A percentile compares a stretch with the other conserved stretches of the same genome.
phyloP scores from a whole-genome alignment of 2,888 invertebrate species.

The Drosophila monieri region DNA sequence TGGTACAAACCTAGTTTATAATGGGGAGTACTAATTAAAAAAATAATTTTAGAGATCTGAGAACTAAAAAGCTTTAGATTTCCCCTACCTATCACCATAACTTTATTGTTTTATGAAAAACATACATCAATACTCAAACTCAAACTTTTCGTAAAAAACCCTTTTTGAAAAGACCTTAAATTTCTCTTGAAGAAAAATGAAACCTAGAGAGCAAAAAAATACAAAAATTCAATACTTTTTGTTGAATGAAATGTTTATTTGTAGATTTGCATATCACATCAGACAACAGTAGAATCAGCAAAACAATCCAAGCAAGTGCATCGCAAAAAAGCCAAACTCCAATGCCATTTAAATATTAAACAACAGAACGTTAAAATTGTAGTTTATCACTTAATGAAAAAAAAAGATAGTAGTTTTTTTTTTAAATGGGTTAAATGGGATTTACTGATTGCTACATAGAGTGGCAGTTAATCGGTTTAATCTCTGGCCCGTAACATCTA shows the following conservation, averaged over 20 bases:
- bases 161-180: too few species aligned
- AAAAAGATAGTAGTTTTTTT: not conserved
- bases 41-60: too few species aligned
- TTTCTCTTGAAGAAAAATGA: not conserved
- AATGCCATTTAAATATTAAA: not conserved
- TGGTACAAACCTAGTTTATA: not conserved
- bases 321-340: not conserved
- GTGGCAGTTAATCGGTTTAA: conserved; percentile 20
- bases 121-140: too few species aligned
- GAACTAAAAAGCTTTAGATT: too few species aligned
- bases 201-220: too few species aligned
- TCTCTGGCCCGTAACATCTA: conserved; percentile 17
- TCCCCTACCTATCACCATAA: too few species aligned
- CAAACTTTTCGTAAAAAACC: too few species aligned
- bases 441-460: not conserved
- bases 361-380: not conserved
- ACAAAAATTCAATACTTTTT: not conserved
- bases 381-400: not conserved
- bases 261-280: conserved; percentile 34
- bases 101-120: too few species aligned
- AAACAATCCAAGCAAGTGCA: not conserved
- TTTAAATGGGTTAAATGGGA: conserved; percentile 11
- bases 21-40: too few species aligned
- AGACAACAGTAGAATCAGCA: conserved; percentile 27
- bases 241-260: conserved; percentile 15